Base-by-base conservation (phyloP, 1,140 invertebrate genomes). In the Zaprionus capensis region DNA sequence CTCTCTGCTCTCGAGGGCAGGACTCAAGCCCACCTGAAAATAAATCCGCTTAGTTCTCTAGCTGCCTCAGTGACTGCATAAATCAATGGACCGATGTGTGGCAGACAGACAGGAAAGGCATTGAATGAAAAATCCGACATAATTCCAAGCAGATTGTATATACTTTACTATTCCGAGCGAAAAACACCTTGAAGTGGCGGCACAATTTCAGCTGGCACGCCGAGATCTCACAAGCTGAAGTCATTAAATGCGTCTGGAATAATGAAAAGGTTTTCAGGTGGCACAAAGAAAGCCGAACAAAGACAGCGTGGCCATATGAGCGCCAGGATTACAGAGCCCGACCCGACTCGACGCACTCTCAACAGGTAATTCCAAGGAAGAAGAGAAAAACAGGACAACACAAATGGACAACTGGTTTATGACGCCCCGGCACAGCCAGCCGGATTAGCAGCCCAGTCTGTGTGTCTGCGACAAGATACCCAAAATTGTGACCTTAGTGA, bases 331-430 rank as follows among this genome's bases (percentile, higher is more conserved):
- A 90, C 55, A 65, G 22, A 46, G 46, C 7, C 31, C 4, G 53
- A 61, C 59, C 41, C 44, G 22, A 11, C 4, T 20, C 7, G 20
- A 28, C 51, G 67, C 49, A 46, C 67, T 28, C 55, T 61, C 73
- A 63, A 82, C 72, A 87, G 81, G 70, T 73, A 79, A 51, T 69
- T 73, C 77, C 73, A 70, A 53, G 36, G 76, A 80, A 80, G 2
- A 74, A 70, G 53, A 76, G 66, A 64, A 62, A 80, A 80, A 79
- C 62, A 82, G 81, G 36, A 44, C 38, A 38, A 44, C 12, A 38
- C 17, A 80, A 78, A 82, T 73, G 79, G 68, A 84, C 75, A 88
- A 88, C 85, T 88, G 81, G 81, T 90, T 88, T 88, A 88, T 88
- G 84, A 88, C 84, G 71, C 84, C 71, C 81, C 57, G 67, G 44